Evolutionary conservation across 64 coral and sea anemone species (phyloP), one percentile per base, ranked within the genome.

Genomic region (Orbicella faveolata): DNA sequence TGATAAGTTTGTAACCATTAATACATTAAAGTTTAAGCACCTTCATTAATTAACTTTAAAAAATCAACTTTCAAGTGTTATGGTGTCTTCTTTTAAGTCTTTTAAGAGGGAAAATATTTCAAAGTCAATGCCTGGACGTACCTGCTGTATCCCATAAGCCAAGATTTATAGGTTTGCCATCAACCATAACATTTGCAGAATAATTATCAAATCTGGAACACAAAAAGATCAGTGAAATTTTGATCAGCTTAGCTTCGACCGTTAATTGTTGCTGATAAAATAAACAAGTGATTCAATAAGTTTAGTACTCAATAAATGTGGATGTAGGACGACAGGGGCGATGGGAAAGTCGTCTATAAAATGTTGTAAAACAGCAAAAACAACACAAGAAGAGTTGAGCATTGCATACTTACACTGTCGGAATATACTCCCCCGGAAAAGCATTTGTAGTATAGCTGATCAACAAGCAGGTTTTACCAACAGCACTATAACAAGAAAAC

Each of bases 141-240:
- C 96, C 96, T 72, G 96, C 93, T 57, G 96, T 98, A 77, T 98
- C 96, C 96, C 96, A 98, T 36, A 98, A 91, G 21, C 94, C 96
- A 20, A 98, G 89, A 54, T 92, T 95, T 34, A 98, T 90, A 64
- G 93, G 96, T 30, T 95, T 94, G 19, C 93, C 96, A 93, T 98
- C 96, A 11, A 98, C 90, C 93, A 98, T 95, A 33, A 92, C 90
- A 90, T 98, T 95, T 34, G 90, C 94, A 7, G 88, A 93, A 86
- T 93, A 98, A 81, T 92, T 95, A 70, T 98, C 96, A 83, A 95
- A 95, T 75, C 96, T 98, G 55, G 55, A 20, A 53, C 13, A 75
- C 34, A 1, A 35, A 41, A 79, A 19, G 83, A 48, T 48, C 44
- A 48, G 3, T 6, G 19, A 92, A n/a, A 59, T 90, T 61, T 75